phyloP scores from a whole-genome alignment of 2,888 invertebrate species.

The Epinotia nisella region DNA sequence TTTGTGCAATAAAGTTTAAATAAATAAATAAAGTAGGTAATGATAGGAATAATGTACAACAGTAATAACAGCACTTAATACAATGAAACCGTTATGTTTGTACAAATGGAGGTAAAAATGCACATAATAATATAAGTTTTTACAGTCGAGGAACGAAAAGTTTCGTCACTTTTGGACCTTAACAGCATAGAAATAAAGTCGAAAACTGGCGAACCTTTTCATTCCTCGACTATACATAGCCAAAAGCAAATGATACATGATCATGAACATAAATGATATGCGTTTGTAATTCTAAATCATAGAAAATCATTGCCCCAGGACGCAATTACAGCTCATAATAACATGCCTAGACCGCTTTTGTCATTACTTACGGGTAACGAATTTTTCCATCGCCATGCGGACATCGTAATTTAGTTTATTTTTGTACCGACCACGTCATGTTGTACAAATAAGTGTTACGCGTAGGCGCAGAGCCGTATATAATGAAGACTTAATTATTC shows the following conservation, averaged over 20 bases:
- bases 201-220: no score
- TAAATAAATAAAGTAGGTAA: no score
- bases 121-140: neutral
- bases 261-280: neutral
- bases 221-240: no score
- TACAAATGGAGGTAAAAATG: neutral
- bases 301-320: slow-evolving; percentile 16
- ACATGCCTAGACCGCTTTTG: slow-evolving; percentile 23
- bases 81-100: neutral
- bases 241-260: neutral
- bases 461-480: slow-evolving; percentile 46
- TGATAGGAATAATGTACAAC: no score
- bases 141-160: no score
- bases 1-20: no score
- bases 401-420: slow-evolving; percentile 46
- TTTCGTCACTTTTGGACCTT: no score
- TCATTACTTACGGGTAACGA: slow-evolving; percentile 31
- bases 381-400: slow-evolving; percentile 37
- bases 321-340: slow-evolving; percentile 12
- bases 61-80: neutral
- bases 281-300: slow-evolving; percentile 6
- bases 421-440: slow-evolving; percentile 45
- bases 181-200: no score
- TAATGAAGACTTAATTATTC: slow-evolving; percentile 48
- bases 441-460: slow-evolving; percentile 47